phyloP scores from a whole-genome alignment of 2,888 invertebrate species.

The Himalopsyche japonica region DNA sequence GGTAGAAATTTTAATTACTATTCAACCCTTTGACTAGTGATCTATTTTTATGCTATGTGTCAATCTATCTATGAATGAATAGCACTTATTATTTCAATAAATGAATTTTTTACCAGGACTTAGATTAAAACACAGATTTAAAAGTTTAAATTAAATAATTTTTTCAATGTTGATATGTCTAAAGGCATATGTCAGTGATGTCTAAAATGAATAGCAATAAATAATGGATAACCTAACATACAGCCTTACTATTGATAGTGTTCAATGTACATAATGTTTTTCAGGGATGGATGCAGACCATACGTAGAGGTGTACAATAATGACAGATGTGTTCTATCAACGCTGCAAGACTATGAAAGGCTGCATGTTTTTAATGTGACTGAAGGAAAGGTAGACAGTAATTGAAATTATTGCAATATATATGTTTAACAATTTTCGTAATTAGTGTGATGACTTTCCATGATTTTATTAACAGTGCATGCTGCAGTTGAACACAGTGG shows the following conservation, averaged over 20 bases:
- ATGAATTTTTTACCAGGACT: no score
- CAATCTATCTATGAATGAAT: no score
- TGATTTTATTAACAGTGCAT: constrained; percentile 43
- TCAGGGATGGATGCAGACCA: constrained; percentile 89
- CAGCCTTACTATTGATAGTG: no score
- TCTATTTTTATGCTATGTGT: no score
- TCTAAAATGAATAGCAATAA: no score
- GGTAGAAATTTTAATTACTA: background rate
- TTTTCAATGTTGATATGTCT: no score
- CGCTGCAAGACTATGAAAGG: constrained; percentile 87
- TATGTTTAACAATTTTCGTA: background rate
- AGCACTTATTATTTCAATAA: no score
- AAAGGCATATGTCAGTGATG: no score
- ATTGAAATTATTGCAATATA: background rate
- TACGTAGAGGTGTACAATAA: constrained; percentile 91
- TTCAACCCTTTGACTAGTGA: no score
- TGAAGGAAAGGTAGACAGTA: constrained; percentile 68
- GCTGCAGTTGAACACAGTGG: constrained; percentile 76
- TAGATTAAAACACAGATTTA: no score
- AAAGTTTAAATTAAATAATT: no score
- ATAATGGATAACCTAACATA: no score
- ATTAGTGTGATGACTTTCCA: background rate
- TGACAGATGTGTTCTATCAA: constrained; percentile 78
- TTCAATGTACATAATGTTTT: constrained; percentile 40
- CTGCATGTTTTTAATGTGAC: constrained; percentile 75